A percentile compares a stretch with the other conserved stretches of the same genome.
Evolutionary conservation across 2,113 vertebrate genomes (phyloP).

Genomic region (Aleadryas rufinucha): DNA sequence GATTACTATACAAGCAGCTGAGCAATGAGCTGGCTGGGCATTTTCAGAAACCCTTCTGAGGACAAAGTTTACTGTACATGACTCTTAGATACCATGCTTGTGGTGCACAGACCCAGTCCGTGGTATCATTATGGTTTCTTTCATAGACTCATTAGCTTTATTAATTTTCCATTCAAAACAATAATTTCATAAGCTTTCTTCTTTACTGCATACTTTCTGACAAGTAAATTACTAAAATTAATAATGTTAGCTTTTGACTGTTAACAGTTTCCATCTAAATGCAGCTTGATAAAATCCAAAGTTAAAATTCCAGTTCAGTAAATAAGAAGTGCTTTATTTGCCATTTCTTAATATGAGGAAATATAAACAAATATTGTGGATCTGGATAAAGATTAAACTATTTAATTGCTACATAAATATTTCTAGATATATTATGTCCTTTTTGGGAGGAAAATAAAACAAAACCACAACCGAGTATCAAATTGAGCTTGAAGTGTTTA

Average conservation of each 20-base stretch:
- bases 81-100: not conserved
- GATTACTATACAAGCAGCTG: not conserved
- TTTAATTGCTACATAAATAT: not conserved
- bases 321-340: not conserved
- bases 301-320: not conserved
- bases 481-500: not conserved
- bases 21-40: not conserved
- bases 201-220: not conserved
- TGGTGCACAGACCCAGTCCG: not conserved
- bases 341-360: not conserved
- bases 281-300: not conserved
- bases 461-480: not conserved
- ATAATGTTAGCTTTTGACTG: not conserved
- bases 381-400: not conserved
- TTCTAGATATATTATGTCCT: not conserved
- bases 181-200: not conserved
- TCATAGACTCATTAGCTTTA: not conserved
- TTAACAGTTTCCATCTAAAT: not conserved
- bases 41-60: not conserved
- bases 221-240: not conserved
- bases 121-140: not conserved
- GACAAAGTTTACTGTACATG: not conserved
- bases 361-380: not conserved
- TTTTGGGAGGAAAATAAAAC: not conserved
- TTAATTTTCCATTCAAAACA: not conserved